Base-by-base conservation (phyloP, 2,888 invertebrate genomes). In the Phlogophora meticulosa region DNA sequence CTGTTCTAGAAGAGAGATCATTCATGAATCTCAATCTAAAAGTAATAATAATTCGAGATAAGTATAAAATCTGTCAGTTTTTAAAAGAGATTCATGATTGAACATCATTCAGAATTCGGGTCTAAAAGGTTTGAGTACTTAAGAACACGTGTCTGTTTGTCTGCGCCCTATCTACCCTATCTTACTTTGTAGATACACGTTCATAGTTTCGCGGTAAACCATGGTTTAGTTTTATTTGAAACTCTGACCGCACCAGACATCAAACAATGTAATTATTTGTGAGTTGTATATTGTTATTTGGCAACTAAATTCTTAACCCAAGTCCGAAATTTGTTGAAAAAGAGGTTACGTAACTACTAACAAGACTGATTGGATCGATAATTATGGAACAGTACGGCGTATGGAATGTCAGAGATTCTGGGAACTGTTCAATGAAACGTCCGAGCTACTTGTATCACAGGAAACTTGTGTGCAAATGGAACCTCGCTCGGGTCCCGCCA, bases 401-500 rank as follows among this genome's bases (percentile, higher is more conserved):
- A 40, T 3, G 7, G 40, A 43, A 34, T 20, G n/a, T 32, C n/a
- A 22, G 17, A 22, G 20, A 20, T 34, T 46, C 49, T 49, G 11
- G 11, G 11, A 65, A 53, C 36, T 20, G 17, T 38, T 57, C 7
- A 42, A 9, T 53, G 15, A 22, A 75, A 34, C 1, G 42, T 46
- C 52, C 20, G 43, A 17, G 15, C 22, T 45, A 22, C 43, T 57
- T 53, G 52, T 40, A 49, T 53, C 34, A n/a, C n/a, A 32, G 24
- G 36, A 38, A 40, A 46, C 15, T 43, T 42, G 11, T 57, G 40
- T 60, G 48, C 32, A 57, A 59, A 77, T 63, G 24, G 28, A 55
- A 48, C 42, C 46, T 59, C 53, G 45, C 48, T 36, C 57, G 60
- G 46, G 53, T 28, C 32, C 43, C 22, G 46, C 20, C 40, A 60